Evolutionary conservation across 2,888 invertebrate species (phyloP), one percentile per base, ranked within the genome.

Genomic region (Lithosia quadra): DNA sequence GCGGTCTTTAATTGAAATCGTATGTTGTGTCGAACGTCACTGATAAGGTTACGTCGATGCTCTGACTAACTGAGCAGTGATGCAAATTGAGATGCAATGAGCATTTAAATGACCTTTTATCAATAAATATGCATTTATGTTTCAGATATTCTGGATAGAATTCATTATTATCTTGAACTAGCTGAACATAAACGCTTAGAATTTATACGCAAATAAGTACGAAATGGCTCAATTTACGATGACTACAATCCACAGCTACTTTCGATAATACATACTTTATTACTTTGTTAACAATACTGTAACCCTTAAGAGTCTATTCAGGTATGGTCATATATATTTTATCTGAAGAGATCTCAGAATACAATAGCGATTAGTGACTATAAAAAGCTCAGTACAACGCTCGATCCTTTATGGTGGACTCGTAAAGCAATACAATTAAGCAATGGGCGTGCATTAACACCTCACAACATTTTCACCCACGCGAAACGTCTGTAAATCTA

Each of bases 1-100:
- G 88, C 88, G 82, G 88, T 88, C 89, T 92, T 91, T 94, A 95
- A 95, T 95, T 94, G 94, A 94, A 93, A 92, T 94, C 92, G 91
- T 93, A 89, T 95, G 95, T 95, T 91, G 91, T 90, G 90, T 92
- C 90, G 84, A 90, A 85, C 86, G 85, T 88, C 86, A 84, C 82
- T 84, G 94, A 94, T 94, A 94, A 93, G 82, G 84, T 84, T 89
- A 81, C 84, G 82, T 86, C 88, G 88, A 87, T 83, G 82, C 81
- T 79, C 83, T 81, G 85, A 86, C 81, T 83, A 84, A 85, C 79
- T 76, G 71, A 79, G 75, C 73, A 69, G 70, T 76, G 80, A 83
- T 83, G 90, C 88, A 85, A 90, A 91, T 89, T 85, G 81, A 86
- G 83, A 84, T 69, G 81, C 84, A 84, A 80, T 81, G 73, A 79